Evolutionary conservation across 35 echinoderm and acorn worm species (phyloP).

Genomic region (Ophioderma brevispina): DNA sequence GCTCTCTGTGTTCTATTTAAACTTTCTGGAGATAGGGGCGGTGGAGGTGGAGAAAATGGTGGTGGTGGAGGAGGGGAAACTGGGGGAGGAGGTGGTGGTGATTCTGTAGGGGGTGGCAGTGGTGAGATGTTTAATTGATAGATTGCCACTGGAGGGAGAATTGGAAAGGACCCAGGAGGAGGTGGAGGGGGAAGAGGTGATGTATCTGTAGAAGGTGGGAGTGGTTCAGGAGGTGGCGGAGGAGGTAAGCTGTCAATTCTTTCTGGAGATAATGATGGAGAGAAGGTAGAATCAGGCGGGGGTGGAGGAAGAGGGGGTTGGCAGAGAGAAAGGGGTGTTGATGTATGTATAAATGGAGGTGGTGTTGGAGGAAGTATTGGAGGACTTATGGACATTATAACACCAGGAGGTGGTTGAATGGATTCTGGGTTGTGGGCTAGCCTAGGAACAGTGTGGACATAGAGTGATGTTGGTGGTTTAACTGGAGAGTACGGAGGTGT

Average conservation of each 20-base stretch:
- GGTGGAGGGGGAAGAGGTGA: conserved; percentile 16
- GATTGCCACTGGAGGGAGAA: conserved; percentile 7
- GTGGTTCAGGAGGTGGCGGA: conserved; percentile 1
- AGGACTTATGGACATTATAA: neutral
- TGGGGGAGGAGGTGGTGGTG: neutral
- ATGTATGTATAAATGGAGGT: neutral
- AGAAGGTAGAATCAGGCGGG: neutral
- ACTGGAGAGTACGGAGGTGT: neutral
- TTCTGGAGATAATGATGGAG: neutral
- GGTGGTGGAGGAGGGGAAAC: conserved; percentile 9
- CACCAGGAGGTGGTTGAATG: neutral
- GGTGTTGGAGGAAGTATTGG: neutral
- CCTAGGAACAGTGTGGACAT: no score
- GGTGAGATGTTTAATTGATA: no score
- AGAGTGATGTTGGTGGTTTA: neutral
- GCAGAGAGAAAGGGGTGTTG: neutral
- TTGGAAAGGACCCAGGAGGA: neutral
- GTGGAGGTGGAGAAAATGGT: neutral
- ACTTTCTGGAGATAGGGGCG: conserved; percentile 3
- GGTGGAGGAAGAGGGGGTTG: neutral
- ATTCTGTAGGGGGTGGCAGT: no score
- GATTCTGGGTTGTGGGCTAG: neutral
- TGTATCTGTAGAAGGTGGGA: conserved; percentile 1
- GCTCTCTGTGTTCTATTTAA: neutral
- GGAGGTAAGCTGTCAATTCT: neutral